Evolutionary conservation across 2,797 vertebrate genomes (phyloP).

Genomic region (Phylloscopus collybita): DNA sequence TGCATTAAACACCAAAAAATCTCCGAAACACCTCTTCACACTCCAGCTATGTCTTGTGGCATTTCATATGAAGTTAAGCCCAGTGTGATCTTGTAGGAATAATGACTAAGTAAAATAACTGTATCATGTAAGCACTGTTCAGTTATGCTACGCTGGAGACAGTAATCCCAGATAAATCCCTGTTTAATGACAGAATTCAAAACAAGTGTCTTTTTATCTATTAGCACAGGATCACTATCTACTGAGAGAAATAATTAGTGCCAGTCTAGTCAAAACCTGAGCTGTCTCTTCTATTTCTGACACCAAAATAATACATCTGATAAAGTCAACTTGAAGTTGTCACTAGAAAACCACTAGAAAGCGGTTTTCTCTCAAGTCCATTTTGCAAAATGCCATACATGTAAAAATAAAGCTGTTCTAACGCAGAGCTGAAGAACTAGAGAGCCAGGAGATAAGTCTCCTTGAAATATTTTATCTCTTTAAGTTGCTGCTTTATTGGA

Average conservation of each 20-base stretch:
- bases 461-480: background rate
- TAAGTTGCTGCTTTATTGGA: background rate
- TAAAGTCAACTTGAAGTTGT: background rate
- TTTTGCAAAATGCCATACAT: background rate
- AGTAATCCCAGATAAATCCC: background rate
- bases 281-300: background rate
- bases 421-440: background rate
- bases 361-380: background rate
- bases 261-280: background rate
- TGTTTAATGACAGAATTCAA: background rate
- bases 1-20: background rate
- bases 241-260: background rate
- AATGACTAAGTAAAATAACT: background rate
- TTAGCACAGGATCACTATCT: background rate
- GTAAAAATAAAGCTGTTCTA: background rate
- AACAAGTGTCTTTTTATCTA: background rate
- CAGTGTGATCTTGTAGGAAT: background rate
- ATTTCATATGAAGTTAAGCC: background rate
- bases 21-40: background rate
- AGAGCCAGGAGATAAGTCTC: background rate
- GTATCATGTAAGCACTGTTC: background rate
- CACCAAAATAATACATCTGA: background rate
- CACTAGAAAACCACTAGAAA: background rate
- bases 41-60: background rate
- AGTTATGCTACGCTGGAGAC: background rate